Evolutionary conservation across 2,113 vertebrate species (phyloP).

Genomic region (Thunnus thynnus): DNA sequence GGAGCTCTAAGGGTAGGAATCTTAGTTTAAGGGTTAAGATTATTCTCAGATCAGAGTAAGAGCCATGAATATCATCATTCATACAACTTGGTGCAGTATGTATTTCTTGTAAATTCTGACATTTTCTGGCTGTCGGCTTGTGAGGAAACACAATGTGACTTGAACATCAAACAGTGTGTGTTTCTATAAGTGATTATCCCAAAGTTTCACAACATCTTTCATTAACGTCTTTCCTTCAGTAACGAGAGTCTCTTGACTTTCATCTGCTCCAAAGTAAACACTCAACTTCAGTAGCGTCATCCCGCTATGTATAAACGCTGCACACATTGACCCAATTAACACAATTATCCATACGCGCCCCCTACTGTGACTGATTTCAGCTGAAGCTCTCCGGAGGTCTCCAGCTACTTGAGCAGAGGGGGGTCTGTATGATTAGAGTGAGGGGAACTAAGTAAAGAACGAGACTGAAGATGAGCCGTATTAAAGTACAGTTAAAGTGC

Average conservation of each 20-base stretch:
- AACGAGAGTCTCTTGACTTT: conserved; percentile 21
- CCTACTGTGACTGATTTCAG: conserved; percentile 55
- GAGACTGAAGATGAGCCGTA: background rate
- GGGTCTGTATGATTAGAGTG: conserved; percentile 41
- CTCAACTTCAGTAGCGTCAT: conserved; percentile 12
- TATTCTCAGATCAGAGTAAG: background rate
- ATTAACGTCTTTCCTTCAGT: background rate
- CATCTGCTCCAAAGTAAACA: conserved; percentile 42
- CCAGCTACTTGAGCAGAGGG: conserved; percentile 30
- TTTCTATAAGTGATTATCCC: background rate
- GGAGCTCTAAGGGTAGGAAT: background rate
- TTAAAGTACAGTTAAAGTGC: conserved; percentile 9
- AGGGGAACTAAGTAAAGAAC: conserved; percentile 46
- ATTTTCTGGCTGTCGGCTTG: background rate
- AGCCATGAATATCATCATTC: background rate
- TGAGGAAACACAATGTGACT: background rate
- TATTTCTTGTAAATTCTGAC: background rate
- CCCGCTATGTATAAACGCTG: conserved; percentile 34
- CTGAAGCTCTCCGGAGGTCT: conserved; percentile 32
- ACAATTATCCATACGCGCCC: conserved; percentile 40
- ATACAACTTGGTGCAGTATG: background rate
- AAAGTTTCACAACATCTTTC: conserved; percentile 11
- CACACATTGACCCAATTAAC: conserved; percentile 71
- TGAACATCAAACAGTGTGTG: background rate
- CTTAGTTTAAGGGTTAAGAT: background rate